Base-by-base conservation (phyloP, 2,113 vertebrate genomes). In the Hippocampus zosterae region DNA sequence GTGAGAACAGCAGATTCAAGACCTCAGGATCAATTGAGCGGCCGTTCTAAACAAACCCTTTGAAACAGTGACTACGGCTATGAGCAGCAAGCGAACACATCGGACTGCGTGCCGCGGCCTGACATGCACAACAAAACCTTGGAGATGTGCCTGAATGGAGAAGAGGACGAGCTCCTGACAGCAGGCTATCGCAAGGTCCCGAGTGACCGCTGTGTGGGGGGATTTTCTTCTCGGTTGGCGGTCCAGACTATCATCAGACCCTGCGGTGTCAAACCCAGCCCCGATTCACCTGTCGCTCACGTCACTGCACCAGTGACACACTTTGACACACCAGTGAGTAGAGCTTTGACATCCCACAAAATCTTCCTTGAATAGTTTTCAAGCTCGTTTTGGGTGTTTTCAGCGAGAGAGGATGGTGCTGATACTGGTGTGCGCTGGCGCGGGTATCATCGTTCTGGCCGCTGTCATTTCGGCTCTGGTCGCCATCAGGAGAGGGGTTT, bases 161-260 rank as follows among this genome's bases (percentile, higher is more conserved):
- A 91, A 50, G 88, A 92, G 70, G 89, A 89, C 13, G 84, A 91
- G 77, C 88, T 92, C 12, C 83, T 89, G 56, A 90, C 88, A 4
- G 69, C 86, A 8, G 91, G 93, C 92, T 94, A 94, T 74, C 89
- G 93, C 2, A 94, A 91, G 76, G 84, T 93, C 8, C 89, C 93
- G 0, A 88, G 92, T 44, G 83, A 94, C 74, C 85, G 72, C 65
- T 94, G 93, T 64, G 87, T 91, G 70, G 91, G 91, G 6, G 92
- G 93, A 1, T 93, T 92, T 76, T 70, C 27, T 13, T 90, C 91
- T 61, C 83, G 77, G 61, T 82, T 68, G 10, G 62, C 67, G 3
- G 68, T 67, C 23, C 70, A 86, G 67, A 88, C 80, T 0, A 62
- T 84, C 37, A 82, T 87, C 74, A 81, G 81, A 55, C 76, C 76